Conservation (phyloP, 2,797 vertebrate genomes). For the Artibeus lituratus region DNA sequence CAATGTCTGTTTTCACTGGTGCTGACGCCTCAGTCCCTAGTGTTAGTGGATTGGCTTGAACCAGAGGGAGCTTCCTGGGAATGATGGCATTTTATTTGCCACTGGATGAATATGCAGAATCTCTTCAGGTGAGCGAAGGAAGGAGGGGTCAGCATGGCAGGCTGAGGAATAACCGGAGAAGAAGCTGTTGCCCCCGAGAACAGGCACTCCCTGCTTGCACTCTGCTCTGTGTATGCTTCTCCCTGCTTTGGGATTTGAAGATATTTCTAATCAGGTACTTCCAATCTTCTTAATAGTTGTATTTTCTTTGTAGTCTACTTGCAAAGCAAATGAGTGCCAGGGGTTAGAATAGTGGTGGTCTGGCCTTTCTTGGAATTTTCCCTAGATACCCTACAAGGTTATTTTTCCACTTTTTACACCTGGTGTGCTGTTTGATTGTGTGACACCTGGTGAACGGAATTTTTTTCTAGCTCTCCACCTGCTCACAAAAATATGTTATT, state of each 20-base stretch:
- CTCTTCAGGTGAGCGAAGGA: background rate
- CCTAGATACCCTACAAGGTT: conserved; percentile 51
- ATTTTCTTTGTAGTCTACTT: conserved; percentile 33
- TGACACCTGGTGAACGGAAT: conserved; percentile 71
- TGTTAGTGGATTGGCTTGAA: background rate
- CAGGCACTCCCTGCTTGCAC: background rate
- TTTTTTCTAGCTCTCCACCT: conserved; percentile 74
- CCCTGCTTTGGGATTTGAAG: background rate
- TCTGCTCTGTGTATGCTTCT: background rate
- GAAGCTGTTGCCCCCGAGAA: background rate
- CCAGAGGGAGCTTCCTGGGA: background rate
- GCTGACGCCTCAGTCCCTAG: background rate
- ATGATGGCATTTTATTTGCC: background rate
- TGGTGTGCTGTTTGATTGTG: conserved; percentile 58
- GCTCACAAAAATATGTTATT: conserved; percentile 71
- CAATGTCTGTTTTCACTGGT: background rate
- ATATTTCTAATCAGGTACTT: conserved; percentile 4
- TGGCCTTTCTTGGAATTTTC: conserved; percentile 65
- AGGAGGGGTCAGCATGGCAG: background rate
- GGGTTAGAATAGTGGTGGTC: background rate
- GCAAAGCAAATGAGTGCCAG: conserved; percentile 42
- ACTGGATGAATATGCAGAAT: background rate
- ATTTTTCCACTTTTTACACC: conserved; percentile 66
- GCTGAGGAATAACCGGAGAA: background rate
- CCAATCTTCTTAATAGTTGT: background rate